Evolutionary conservation across 2,113 vertebrate genomes (phyloP).

Genomic region (Machaerirhynchus nigripectus): DNA sequence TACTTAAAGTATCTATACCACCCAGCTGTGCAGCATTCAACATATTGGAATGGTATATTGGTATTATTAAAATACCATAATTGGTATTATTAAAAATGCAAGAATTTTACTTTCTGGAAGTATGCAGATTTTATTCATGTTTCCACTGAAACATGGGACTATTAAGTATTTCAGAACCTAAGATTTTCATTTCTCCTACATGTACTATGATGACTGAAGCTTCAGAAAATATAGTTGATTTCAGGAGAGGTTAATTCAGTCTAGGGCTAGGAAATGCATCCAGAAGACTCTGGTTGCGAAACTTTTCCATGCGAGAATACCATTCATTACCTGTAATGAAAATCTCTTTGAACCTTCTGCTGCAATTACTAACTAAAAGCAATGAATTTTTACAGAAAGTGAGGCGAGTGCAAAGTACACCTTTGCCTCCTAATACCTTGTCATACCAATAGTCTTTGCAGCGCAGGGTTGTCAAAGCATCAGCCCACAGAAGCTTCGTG

Average conservation of each 20-base stretch:
- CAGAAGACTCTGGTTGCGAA: background rate
- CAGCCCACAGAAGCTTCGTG: background rate
- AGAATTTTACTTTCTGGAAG: background rate
- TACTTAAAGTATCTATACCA: background rate
- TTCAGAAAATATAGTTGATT: background rate
- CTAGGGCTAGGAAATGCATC: background rate
- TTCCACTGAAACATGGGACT: background rate
- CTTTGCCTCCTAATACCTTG: background rate
- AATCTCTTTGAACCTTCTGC: background rate
- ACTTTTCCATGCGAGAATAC: background rate
- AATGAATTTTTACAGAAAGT: background rate
- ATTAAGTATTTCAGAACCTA: background rate
- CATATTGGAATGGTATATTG: background rate
- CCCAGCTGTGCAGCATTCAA: background rate
- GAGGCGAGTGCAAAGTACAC: background rate
- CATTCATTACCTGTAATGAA: background rate
- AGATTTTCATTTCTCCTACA: background rate
- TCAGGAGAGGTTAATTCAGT: background rate
- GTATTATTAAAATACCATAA: too few species aligned
- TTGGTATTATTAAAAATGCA: background rate
- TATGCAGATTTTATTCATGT: background rate
- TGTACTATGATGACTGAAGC: background rate
- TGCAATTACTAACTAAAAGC: background rate
- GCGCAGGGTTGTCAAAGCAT: background rate
- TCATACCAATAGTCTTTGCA: background rate